Conservation (phyloP, 1,140 invertebrate genomes). For the Medauroidea extradentata region DNA sequence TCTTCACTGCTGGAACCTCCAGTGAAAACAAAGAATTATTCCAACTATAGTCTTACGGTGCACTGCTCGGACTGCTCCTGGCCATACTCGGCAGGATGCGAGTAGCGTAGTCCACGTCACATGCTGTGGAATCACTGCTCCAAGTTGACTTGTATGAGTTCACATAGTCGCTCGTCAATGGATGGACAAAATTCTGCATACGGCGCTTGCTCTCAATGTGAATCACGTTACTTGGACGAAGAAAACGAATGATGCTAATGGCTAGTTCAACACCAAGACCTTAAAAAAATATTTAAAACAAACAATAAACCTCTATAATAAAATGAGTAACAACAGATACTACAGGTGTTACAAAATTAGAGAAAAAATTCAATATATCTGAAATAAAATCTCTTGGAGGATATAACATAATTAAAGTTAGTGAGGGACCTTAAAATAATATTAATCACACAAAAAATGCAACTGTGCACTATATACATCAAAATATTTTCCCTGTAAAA, state of each 20-base stretch:
- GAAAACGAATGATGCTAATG: not conserved
- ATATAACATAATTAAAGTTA: too few relatives aligned
- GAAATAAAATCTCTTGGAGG: too few relatives aligned
- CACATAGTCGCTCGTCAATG: not conserved
- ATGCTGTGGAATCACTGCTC: not conserved
- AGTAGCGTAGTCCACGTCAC: not conserved
- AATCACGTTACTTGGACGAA: not conserved
- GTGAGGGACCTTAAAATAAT: too few relatives aligned
- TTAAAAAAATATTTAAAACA: not conserved
- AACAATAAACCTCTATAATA: too few relatives aligned
- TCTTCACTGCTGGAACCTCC: too few relatives aligned
- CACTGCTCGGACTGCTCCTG: too few relatives aligned
- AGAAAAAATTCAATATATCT: too few relatives aligned
- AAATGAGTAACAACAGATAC: too few relatives aligned
- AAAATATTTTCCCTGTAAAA: too few relatives aligned
- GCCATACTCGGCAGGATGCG: not conserved
- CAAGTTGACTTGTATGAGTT: not conserved
- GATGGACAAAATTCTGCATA: not conserved
- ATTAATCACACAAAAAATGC: too few relatives aligned
- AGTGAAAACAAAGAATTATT: not conserved
- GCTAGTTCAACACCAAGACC: conserved; percentile 3
- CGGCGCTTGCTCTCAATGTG: not conserved
- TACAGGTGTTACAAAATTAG: too few relatives aligned
- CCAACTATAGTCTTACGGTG: not conserved
- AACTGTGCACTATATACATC: too few relatives aligned